Evolutionary conservation across 92 coral and sea anemone genomes (phyloP), one percentile per base, ranked within the genome.

Genomic region (Scolanthus callimorphus): DNA sequence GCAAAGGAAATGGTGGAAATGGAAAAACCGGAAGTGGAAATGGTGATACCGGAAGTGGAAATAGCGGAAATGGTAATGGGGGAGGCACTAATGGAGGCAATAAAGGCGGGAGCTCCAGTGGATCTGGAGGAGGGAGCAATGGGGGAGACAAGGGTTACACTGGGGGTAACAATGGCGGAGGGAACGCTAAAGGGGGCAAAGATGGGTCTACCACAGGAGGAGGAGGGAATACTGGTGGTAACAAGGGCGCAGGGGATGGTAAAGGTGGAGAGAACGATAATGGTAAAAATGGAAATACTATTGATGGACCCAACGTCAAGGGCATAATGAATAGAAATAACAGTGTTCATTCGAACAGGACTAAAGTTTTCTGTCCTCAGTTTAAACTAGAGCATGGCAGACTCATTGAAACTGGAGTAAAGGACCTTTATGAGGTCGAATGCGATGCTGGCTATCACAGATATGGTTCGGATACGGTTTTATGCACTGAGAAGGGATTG

Each of bases 371-470:
- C 0, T 66, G 73, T 25, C 73, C 73, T 21, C 61, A 59, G 3
- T 49, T 66, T 2, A 22, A 53, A 8, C 28, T 66, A 1, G 73
- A 66, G 15, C 38, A 66, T 41, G 73, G 62, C 17, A 15, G 6
- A 11, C 58, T 66, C 20, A 27, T 34, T 24, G 54, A 54, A 28
- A 66, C 73, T 13, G 31, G 21, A 23, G 20, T 51, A 0, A 19
- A 38, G 27, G 62, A 66, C 29, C 37, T 27, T 28, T 66, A 38
- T 20, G 31, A 62, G 4, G 73, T 66, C 10, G 39, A 66, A 27
- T 66, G 73, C 39, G 54, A 54, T 1, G 43, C 43, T 2, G 73
- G 73, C 10, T 66, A 39, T 12, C 73, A 66, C 29, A 11, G 41
- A 17, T 59, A 66, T 25, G 73, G 73, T 17, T 12, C 15, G 1